Evolutionary conservation across 2,888 invertebrate genomes (phyloP).

Genomic region (Eupithecia abbreviata): DNA sequence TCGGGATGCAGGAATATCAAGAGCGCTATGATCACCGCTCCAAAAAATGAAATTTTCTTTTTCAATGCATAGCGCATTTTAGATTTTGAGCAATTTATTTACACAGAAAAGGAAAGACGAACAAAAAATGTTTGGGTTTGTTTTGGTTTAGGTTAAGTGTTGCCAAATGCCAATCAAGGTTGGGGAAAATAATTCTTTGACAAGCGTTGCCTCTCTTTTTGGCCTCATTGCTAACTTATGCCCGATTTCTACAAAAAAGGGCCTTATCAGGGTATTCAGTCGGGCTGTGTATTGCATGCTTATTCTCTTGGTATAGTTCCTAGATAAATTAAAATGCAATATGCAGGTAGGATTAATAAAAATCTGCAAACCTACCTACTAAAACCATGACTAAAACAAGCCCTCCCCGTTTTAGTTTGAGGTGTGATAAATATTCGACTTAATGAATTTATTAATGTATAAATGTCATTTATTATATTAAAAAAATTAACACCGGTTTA

Average conservation of each 20-base stretch:
- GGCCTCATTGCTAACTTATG: neutral
- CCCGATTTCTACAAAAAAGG: neutral
- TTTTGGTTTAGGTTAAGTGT: neutral
- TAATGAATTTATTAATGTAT: neutral
- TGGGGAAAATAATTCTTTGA: too few relatives aligned
- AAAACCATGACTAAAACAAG: neutral
- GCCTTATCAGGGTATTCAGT: neutral
- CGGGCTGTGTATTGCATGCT: neutral
- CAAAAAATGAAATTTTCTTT: conserved; percentile 63
- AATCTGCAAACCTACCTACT: neutral
- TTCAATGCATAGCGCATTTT: conserved; percentile 65
- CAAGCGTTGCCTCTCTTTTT: too few relatives aligned
- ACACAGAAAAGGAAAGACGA: neutral
- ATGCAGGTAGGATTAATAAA: neutral
- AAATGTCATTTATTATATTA: neutral
- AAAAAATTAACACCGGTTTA: neutral
- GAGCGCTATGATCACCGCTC: conserved; percentile 54
- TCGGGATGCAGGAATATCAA: conserved; percentile 67
- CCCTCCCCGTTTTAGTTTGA: too few relatives aligned
- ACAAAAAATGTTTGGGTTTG: neutral
- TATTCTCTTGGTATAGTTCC: neutral
- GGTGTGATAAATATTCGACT: neutral
- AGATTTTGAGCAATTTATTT: conserved; percentile 22
- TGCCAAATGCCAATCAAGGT: neutral
- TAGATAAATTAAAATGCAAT: too few relatives aligned